Evolutionary conservation across 2,888 invertebrate species (phyloP).

Genomic region (Erynnis tages): DNA sequence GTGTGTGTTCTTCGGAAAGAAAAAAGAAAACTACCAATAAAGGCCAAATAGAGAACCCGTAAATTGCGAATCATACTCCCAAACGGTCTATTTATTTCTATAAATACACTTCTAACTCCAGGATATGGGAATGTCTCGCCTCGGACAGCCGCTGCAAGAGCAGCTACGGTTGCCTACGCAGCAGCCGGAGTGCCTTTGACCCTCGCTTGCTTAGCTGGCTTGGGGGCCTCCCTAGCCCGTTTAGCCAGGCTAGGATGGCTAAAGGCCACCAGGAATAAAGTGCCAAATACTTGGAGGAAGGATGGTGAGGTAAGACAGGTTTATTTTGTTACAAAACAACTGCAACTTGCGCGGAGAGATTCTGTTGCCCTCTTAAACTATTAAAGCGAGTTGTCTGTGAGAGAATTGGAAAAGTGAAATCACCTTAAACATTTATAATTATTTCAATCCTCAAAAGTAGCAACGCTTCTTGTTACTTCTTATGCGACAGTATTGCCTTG

Average conservation of each 20-base stretch:
- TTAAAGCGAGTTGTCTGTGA: background rate
- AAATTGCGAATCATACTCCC: too few relatives aligned
- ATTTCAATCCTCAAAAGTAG: too few relatives aligned
- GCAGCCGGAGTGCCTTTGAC: constrained; percentile 93
- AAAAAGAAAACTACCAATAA: too few relatives aligned
- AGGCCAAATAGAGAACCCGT: background rate
- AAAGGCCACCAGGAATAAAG: constrained; percentile 64
- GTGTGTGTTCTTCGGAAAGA: too few relatives aligned
- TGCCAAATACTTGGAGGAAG: constrained; percentile 66
- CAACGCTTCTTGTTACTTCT: too few relatives aligned
- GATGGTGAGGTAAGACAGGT: constrained; percentile 57
- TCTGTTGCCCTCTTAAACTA: background rate
- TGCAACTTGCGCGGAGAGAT: background rate
- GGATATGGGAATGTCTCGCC: constrained; percentile 94
- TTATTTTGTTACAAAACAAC: too few relatives aligned
- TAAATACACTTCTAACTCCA: constrained; percentile 47
- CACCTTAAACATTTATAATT: background rate
- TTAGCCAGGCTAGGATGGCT: constrained; percentile 85
- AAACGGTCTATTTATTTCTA: too few relatives aligned
- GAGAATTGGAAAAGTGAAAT: background rate
- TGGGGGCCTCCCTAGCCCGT: constrained; percentile 90
- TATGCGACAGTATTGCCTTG: too few relatives aligned
- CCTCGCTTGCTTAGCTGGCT: constrained; percentile 91
- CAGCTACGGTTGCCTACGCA: constrained; percentile 93
- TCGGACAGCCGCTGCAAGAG: constrained; percentile 89